These are phyloP conservation scores for Gonioctena quinquepunctata DNA, from an alignment of 1,140 invertebrate species.

Conservation along the genomic window DNA sequence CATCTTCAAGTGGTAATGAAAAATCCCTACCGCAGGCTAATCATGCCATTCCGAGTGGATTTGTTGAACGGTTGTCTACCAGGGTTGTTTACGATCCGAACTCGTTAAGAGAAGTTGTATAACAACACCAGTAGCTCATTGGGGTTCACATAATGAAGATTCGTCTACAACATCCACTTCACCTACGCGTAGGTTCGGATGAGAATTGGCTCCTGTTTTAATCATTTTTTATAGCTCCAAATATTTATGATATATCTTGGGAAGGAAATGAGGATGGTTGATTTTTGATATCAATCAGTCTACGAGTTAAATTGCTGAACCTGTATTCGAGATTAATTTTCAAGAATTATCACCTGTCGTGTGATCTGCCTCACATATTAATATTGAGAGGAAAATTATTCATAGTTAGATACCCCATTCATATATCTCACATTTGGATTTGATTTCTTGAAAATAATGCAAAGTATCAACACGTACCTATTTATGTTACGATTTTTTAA, in stretches of 20 bases:
- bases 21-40: constrained; percentile 29
- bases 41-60: constrained; percentile 31
- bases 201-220: neutral
- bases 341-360: too few species aligned
- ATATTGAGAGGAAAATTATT: too few species aligned
- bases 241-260: neutral
- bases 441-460: too few species aligned
- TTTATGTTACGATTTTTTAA: too few species aligned
- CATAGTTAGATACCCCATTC: too few species aligned
- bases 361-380: too few species aligned
- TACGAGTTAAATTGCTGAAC: too few species aligned
- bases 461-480: too few species aligned
- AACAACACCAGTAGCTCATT: constrained; percentile 11
- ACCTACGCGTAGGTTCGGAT: neutral
- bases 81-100: constrained; percentile 28
- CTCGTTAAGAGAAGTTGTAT: constrained; percentile 27
- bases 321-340: too few species aligned
- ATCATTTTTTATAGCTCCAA: neutral
- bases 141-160: neutral
- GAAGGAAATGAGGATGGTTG: too few species aligned
- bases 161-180: neutral
- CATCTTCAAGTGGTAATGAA: constrained; percentile 13
- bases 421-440: too few species aligned
- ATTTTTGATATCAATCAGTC: too few species aligned
- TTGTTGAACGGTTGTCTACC: constrained; percentile 9